These are phyloP conservation scores for Lysandra bellargus DNA, from an alignment of 2,888 invertebrate genomes.

Conservation along the genomic window DNA sequence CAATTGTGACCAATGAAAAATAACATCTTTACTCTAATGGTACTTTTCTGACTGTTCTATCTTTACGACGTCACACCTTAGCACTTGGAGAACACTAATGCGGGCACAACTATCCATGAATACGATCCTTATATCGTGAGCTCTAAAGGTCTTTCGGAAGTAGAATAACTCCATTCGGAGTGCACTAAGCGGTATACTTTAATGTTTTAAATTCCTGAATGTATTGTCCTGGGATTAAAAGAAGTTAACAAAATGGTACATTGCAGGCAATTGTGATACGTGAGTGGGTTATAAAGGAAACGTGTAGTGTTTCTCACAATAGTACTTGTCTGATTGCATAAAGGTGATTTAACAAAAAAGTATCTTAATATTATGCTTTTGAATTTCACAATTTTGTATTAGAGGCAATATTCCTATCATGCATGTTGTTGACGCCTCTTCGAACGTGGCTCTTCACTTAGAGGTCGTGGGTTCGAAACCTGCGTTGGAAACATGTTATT, in stretches of 20 bases:
- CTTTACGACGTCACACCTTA: background rate
- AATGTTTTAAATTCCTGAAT: slow-evolving; percentile 30
- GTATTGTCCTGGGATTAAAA: slow-evolving; percentile 40
- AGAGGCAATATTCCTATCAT: too few species aligned
- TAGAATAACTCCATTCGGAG: background rate
- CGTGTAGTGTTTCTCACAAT: slow-evolving; percentile 40
- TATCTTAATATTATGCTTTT: background rate
- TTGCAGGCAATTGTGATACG: slow-evolving; percentile 42
- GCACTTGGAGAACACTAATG: background rate
- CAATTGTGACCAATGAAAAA: background rate
- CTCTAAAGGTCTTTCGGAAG: background rate
- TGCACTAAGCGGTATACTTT: background rate
- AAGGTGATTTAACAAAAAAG: slow-evolving; percentile 30
- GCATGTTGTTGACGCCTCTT: too few species aligned
- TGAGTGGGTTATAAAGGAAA: slow-evolving; percentile 37
- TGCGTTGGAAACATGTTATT: too few species aligned
- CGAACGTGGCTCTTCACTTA: too few species aligned
- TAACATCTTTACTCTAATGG: background rate
- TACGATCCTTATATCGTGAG: background rate
- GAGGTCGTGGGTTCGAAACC: too few species aligned
- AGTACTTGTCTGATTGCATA: slow-evolving; percentile 36
- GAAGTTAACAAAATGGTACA: slow-evolving; percentile 39
- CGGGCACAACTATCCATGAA: background rate
- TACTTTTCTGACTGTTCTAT: background rate
- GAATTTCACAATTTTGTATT: too few species aligned